Percentiles rank a stretch among this genome's conserved stretches.
Evolutionary conservation across 2,113 vertebrate species (phyloP).

Genomic region (Gorsachius goisagi): DNA sequence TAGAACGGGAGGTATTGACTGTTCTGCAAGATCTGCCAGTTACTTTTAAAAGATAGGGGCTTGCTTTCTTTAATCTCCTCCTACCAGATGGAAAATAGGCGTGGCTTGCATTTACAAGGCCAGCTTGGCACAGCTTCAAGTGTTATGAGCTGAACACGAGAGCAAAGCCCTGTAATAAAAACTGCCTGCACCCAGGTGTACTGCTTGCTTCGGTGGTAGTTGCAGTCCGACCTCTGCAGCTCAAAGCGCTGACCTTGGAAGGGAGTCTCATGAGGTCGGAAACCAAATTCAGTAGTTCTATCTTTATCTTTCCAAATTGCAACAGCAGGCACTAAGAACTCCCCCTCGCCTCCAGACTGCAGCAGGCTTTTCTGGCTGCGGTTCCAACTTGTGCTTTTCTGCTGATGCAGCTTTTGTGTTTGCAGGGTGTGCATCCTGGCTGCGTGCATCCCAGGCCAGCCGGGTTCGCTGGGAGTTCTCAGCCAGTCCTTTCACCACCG

Average conservation of each 20-base stretch:
- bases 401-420: not conserved
- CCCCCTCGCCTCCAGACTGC: not conserved
- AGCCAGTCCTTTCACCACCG: not conserved
- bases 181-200: not conserved
- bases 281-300: not conserved
- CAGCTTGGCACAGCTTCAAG: not conserved
- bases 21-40: not conserved
- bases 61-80: not conserved
- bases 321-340: not conserved
- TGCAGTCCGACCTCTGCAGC: not conserved
- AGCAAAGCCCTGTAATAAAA: not conserved
- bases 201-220: not conserved
- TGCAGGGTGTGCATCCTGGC: fast-evolving
- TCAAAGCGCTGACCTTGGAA: not conserved
- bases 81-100: not conserved
- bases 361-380: not conserved
- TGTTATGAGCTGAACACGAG: not conserved
- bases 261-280: not conserved
- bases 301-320: not conserved
- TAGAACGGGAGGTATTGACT: not conserved
- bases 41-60: not conserved
- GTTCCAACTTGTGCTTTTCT: not conserved
- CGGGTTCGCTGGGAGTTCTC: not conserved
- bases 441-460: not conserved
- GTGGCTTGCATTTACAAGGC: not conserved